Conservation (phyloP, 2,113 vertebrate genomes). For the Lagopus leucura region DNA sequence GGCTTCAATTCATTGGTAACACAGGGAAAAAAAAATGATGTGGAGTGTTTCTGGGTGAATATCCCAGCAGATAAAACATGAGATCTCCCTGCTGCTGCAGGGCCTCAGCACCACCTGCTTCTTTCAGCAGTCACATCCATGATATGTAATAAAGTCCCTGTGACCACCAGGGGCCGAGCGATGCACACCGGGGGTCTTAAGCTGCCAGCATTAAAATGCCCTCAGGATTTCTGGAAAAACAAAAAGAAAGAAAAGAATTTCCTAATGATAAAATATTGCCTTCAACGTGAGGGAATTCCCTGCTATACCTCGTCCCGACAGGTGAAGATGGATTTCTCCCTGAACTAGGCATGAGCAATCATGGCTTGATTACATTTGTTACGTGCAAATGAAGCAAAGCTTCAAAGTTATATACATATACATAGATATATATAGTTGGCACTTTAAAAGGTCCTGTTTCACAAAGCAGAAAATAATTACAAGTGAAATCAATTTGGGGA, state of each 20-base stretch:
- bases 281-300: background rate
- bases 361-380: background rate
- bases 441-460: background rate
- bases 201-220: background rate
- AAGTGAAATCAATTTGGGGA: background rate
- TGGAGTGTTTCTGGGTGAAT: background rate
- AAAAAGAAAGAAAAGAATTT: background rate
- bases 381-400: background rate
- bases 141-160: background rate
- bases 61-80: background rate
- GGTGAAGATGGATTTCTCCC: conserved; percentile 13
- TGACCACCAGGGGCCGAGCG: accelerated
- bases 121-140: background rate
- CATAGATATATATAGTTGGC: background rate
- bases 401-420: background rate
- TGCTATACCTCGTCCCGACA: background rate
- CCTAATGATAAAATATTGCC: background rate
- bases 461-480: conserved; percentile 11
- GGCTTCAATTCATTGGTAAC: background rate
- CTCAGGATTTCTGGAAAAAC: background rate
- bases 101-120: background rate
- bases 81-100: background rate
- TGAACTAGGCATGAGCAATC: background rate
- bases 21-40: background rate
- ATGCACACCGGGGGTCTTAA: background rate